Percentiles rank a stretch among this genome's conserved stretches.
phyloP scores from a whole-genome alignment of 2,797 vertebrate species.

The Picus viridis region DNA sequence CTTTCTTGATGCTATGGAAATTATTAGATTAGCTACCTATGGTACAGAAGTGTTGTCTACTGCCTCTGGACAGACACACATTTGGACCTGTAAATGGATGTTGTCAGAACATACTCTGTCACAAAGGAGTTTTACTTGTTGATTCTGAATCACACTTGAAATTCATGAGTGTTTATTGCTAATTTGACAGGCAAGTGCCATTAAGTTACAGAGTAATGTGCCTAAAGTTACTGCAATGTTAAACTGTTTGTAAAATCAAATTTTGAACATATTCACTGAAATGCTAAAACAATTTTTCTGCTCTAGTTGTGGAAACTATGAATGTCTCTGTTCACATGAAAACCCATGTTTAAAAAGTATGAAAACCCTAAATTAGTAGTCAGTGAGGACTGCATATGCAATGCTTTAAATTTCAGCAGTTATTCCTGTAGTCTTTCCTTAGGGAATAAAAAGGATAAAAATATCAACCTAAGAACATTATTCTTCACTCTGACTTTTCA shows the following conservation, averaged over 20 bases:
- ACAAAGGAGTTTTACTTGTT: not conserved
- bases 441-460: conserved; percentile 8
- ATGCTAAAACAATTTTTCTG: not conserved
- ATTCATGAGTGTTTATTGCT: not conserved
- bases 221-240: conserved; percentile 16
- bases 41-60: not conserved
- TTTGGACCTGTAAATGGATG: not conserved
- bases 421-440: conserved; percentile 6
- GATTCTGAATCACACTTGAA: conserved; percentile 19
- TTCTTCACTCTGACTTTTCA: conserved; percentile 30
- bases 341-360: not conserved
- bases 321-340: not conserved
- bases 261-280: not conserved
- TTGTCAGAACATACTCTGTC: not conserved
- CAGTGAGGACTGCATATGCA: not conserved
- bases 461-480: conserved; percentile 13
- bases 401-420: not conserved
- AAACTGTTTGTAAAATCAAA: not conserved
- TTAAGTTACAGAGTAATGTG: not conserved
- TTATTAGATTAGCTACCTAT: not conserved
- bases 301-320: not conserved
- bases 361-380: conserved; percentile 3
- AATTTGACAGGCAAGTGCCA: not conserved
- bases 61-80: not conserved
- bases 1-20: not conserved